Evolutionary conservation across 1,140 invertebrate genomes (phyloP).

Genomic region (Condylostylus longicornis): DNA sequence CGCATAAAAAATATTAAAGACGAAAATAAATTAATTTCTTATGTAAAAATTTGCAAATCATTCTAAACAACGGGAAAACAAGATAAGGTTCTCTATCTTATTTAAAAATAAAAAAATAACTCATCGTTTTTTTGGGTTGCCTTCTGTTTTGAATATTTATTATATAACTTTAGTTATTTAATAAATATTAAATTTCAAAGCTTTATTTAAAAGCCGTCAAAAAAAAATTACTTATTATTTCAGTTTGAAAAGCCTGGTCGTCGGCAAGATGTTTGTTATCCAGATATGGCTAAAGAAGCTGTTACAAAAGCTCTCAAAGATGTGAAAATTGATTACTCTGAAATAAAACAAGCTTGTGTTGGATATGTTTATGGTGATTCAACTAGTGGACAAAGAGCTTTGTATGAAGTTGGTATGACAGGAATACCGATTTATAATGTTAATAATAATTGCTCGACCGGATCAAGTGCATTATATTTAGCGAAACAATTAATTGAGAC

Average conservation of each 20-base stretch:
- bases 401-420: slow-evolving; percentile 91
- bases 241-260: slow-evolving; percentile 65
- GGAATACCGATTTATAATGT: slow-evolving; percentile 98
- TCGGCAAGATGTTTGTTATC: slow-evolving; percentile 74
- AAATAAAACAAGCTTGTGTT: slow-evolving; percentile 76
- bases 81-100: no score
- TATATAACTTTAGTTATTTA: no score
- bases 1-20: no score
- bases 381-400: slow-evolving; percentile 82
- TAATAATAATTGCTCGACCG: slow-evolving; percentile 96
- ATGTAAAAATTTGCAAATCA: no score
- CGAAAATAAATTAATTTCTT: no score
- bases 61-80: no score
- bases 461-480: slow-evolving; percentile 78
- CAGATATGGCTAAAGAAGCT: slow-evolving; percentile 86
- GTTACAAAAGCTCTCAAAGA: slow-evolving; percentile 79
- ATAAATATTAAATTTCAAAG: no score
- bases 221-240: no score
- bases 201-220: no score
- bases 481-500: slow-evolving; percentile 82
- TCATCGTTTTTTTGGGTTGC: no score
- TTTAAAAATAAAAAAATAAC: no score
- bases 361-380: slow-evolving; percentile 97
- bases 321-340: slow-evolving; percentile 61
- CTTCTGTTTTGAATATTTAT: no score